Base-by-base conservation (phyloP, 2,888 invertebrate genomes). In the Philereme transversata region DNA sequence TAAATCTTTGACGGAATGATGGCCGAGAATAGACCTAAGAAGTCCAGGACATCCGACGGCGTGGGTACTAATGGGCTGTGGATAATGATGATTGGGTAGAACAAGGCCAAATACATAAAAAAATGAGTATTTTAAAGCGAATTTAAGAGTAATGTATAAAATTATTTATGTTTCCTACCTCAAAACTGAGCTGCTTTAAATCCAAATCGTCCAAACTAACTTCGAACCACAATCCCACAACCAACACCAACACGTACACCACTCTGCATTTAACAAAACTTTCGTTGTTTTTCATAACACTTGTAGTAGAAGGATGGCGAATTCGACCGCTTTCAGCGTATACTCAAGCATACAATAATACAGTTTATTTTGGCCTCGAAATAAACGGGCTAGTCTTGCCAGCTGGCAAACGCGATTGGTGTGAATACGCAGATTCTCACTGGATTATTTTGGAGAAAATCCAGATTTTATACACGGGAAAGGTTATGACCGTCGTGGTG, bases 201-300 rank as follows among this genome's bases (percentile, higher is more conserved):
- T 46, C 43, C 9, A 43, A 40, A 36, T 46, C 46, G 36, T 59
- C 61, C 64, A 50, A 63, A 64, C 35, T 68, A 55, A 71, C 69
- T 61, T 81, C 78, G 36, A 73, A 56, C 73, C 73, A 78, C 51
- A 76, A 22, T 5, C 73, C 78, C 4, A 75, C 5, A 51, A 73
- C 59, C 4, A 77, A 36, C 52, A 76, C 59, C 8, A 65, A 44
- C 22, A 73, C 57, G 60, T 75, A 78, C 3, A 72, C 55, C 49
- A 72, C 41, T 54, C 69, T 68, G 51, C 68, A 67, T 59, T 63
- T 66, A 48, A 60, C 53, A 5, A 60, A 59, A 51, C 52, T 64
- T 63, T 71, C 65, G 43, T 56, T 60, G 45, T 57, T 69, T 70
- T 69, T 69, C 72, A 72, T 72, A 62, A 67, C 61, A 65, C 62